Base-by-base conservation (phyloP, 2,888 invertebrate genomes). In the Callyntrura guangdongensis region DNA sequence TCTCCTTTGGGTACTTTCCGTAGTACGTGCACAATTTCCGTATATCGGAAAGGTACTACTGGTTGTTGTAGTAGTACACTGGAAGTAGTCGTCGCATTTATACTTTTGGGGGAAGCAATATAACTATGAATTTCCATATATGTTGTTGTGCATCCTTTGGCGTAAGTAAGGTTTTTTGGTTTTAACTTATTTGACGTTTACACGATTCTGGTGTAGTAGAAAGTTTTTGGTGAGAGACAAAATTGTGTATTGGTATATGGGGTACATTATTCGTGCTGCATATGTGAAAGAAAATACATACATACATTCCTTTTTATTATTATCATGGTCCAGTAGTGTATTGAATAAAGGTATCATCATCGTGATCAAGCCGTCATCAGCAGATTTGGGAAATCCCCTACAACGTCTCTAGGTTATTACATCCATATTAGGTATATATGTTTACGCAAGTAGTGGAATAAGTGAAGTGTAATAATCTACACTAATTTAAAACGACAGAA, bases 301-400 rank as follows among this genome's bases (percentile, higher is more conserved):
- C 22, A 47, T 20, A 67, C 17, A 45, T 8, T 67, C 69, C 59
- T 20, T 81, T 74, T 49, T 36, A 59, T 61, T 67, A 61, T 61
- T 47, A 89, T 59, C 12, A 64, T 12, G 81, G 69, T 59, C 20
- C 49, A 77, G 25, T 83, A 81, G n/a, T 64, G 86, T 22, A 86
- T 22, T 79, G 86, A 64, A 77, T 77, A 49, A 64, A 81, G 74
- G 82, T 87, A 91, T 83, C 90, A 86, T 89, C 67, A 89, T 82
- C 87, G 72, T 79, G 79, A 90, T 67, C 85, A 86, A 86, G 83
- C 87, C 91, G 87, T 91, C 91, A 91, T 91, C 91, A 91, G 86
- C 91, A 91, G 91, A 86, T 87, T 91, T 86, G 91, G 91, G 91
- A 91, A 91, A 91, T 91, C 91, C 91, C 91, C 91, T 67, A 64